Conservation (phyloP, 2,113 vertebrate species). For the Tor tambroides region DNA sequence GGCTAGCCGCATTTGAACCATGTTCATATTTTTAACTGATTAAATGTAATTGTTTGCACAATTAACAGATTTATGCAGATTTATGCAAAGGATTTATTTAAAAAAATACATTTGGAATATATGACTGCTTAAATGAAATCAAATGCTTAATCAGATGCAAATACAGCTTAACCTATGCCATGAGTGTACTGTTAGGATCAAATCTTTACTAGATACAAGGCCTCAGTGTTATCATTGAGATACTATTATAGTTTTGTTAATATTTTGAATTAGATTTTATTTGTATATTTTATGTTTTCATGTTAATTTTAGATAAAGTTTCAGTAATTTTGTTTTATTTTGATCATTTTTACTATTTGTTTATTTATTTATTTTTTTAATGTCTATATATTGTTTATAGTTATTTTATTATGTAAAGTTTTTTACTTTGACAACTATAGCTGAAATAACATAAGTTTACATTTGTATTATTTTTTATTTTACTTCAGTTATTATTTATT, state of each 20-base stretch:
- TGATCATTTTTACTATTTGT: not conserved
- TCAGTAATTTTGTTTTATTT: not conserved
- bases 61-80: not conserved
- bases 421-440: no score
- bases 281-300: not conserved
- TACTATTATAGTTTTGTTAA: not conserved
- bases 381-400: not conserved
- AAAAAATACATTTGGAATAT: not conserved
- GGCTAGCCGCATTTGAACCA: no score
- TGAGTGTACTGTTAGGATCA: not conserved
- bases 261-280: not conserved
- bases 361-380: not conserved
- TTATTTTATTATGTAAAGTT: no score
- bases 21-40: not conserved
- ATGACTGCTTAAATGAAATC: not conserved
- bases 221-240: not conserved
- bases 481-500: no score
- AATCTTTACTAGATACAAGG: not conserved
- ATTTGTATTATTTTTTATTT: no score
- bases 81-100: not conserved
- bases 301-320: not conserved
- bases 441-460: no score
- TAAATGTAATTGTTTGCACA: not conserved
- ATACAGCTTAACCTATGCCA: not conserved
- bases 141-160: not conserved